Evolutionary conservation across 2,797 vertebrate species (phyloP).

Genomic region (Labeo calbasu): DNA sequence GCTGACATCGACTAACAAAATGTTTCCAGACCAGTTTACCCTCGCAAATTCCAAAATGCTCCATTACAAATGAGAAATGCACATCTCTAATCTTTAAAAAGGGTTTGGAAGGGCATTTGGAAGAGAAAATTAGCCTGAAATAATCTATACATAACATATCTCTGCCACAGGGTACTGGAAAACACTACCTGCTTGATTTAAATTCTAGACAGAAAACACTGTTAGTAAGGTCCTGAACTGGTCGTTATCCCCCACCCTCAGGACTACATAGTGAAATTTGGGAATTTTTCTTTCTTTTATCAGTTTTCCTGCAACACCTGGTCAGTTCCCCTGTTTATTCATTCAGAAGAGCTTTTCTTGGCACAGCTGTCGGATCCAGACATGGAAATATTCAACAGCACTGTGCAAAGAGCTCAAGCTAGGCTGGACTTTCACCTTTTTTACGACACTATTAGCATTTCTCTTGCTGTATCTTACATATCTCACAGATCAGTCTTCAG

Average conservation of each 20-base stretch:
- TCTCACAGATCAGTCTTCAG: not conserved
- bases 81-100: not conserved
- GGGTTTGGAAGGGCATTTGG: not conserved
- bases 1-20: not conserved
- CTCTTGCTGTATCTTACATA: not conserved
- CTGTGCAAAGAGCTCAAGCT: not conserved
- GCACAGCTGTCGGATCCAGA: constrained; percentile 7
- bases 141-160: not conserved
- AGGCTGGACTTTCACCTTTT: constrained; percentile 1
- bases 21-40: not conserved
- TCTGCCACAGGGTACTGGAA: not conserved
- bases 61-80: not conserved
- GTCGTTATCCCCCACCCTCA: not conserved
- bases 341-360: constrained; percentile 18
- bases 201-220: constrained; percentile 17
- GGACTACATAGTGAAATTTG: not conserved
- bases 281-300: not conserved
- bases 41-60: not conserved
- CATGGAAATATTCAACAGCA: constrained; percentile 13
- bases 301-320: constrained; percentile 31
- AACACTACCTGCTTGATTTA: not conserved
- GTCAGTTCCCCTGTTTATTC: constrained; percentile 24
- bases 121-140: not conserved
- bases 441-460: not conserved
- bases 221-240: not conserved